Evolutionary conservation across 1,140 invertebrate species (phyloP).

Genomic region (Myzus persicae): DNA sequence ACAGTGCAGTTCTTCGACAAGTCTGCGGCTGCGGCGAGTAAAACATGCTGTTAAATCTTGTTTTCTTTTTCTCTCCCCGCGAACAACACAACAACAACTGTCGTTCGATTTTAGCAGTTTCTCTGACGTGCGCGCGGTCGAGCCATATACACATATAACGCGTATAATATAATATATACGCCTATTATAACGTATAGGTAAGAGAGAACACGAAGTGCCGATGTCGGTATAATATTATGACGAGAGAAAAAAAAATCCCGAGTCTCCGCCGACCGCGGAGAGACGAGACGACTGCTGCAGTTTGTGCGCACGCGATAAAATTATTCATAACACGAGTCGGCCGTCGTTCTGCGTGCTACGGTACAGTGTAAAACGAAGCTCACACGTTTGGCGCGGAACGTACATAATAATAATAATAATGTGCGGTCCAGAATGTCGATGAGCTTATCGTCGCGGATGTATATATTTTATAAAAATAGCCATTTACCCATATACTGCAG

Average conservation of each 20-base stretch:
- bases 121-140: not conserved
- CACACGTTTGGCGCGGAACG: not conserved
- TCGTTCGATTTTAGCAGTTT: not conserved
- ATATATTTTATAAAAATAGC: not conserved
- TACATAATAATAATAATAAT: not conserved
- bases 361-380: not conserved
- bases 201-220: not conserved
- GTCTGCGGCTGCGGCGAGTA: not conserved
- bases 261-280: not conserved
- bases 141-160: not conserved
- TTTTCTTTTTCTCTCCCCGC: not conserved
- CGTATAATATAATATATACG: not conserved
- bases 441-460: not conserved
- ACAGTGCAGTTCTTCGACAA: not conserved
- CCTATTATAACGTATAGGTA: not conserved
- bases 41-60: constrained; percentile 9
- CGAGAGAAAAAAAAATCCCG: not conserved
- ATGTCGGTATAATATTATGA: not conserved
- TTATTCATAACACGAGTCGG: constrained; percentile 41
- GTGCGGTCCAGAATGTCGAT: not conserved
- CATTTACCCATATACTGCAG: not conserved
- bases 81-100: not conserved
- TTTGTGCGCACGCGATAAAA: not conserved
- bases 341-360: not conserved
- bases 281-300: not conserved